Conservation (phyloP, 2,888 invertebrate species). For the Oasisia sp. region DNA sequence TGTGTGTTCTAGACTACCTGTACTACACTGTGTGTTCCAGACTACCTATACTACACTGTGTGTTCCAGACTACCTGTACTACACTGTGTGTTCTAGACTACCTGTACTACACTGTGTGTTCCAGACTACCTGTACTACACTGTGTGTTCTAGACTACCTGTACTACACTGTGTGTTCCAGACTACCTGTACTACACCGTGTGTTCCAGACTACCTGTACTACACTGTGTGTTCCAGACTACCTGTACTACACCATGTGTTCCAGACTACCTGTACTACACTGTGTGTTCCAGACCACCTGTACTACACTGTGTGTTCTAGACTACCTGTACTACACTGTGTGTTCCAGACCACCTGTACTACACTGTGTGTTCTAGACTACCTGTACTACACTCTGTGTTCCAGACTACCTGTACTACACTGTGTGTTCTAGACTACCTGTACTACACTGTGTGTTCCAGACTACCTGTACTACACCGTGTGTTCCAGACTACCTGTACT, state of each 20-base stretch:
- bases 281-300: conserved; percentile 76
- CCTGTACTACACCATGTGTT: conserved; percentile 98
- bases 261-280: too few species aligned
- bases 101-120: too few species aligned
- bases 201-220: too few species aligned
- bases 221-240: conserved; percentile 71
- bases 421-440: too few species aligned
- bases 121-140: conserved; percentile 93
- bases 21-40: conserved; percentile 98
- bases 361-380: too few species aligned
- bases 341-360: conserved; percentile 85
- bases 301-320: conserved; percentile 98
- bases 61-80: conserved; percentile 85
- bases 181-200: conserved; percentile 96
- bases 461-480: conserved; percentile 96
- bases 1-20: conserved; percentile 76
- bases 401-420: conserved; percentile 93
- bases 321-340: too few species aligned
- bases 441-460: conserved; percentile 61
- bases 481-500: too few species aligned
- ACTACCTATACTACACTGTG: too few species aligned
- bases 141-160: too few species aligned
- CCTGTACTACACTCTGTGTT: too few species aligned
- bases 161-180: conserved; percentile 61
- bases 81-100: too few species aligned